phyloP scores from a whole-genome alignment of 2,797 vertebrate genomes.

The Sitta carolinensis region DNA sequence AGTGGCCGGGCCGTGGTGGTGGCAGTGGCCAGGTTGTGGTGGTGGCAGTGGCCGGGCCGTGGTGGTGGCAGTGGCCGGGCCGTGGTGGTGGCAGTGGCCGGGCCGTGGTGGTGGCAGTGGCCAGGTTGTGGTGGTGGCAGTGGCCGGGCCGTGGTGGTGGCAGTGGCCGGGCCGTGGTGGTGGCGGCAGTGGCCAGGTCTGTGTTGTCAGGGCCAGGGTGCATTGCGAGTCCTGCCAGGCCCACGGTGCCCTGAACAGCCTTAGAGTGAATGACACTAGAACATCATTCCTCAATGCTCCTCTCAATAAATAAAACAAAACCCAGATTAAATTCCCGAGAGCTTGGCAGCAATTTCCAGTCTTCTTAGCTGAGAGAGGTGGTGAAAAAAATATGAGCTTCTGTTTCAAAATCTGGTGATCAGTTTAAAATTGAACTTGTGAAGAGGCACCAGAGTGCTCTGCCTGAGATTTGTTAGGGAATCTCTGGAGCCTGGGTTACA shows the following conservation, averaged over 20 bases:
- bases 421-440: not conserved
- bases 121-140: no score
- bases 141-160: no score
- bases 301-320: not conserved
- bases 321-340: not conserved
- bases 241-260: not conserved
- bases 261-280: not conserved
- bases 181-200: no score
- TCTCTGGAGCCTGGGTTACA: not conserved
- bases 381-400: not conserved
- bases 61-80: no score
- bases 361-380: not conserved
- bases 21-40: no score
- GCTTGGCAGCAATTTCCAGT: not conserved
- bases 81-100: no score
- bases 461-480: not conserved
- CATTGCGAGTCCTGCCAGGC: accelerated
- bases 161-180: no score
- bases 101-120: no score
- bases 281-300: not conserved
- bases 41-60: no score
- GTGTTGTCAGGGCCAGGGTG: no score
- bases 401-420: slow-evolving; percentile 5
- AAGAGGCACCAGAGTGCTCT: not conserved
- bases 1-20: no score